phyloP scores from a whole-genome alignment of 1,140 invertebrate genomes.

The Bombus sibiricus region DNA sequence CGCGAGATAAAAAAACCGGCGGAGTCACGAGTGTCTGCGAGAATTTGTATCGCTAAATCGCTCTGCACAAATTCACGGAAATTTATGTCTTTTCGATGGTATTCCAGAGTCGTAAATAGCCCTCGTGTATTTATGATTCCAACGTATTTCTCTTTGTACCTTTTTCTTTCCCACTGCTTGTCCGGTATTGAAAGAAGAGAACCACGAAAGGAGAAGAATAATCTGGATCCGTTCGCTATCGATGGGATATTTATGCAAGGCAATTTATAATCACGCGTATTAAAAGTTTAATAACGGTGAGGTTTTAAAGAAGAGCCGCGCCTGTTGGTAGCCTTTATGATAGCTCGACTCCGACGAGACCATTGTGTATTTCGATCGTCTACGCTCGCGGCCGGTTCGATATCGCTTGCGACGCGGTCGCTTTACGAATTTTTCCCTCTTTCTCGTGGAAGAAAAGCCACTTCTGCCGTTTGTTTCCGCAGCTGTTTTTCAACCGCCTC shows the following conservation, averaged over 20 bases:
- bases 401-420: conserved; percentile 17
- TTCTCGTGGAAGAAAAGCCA: conserved; percentile 16
- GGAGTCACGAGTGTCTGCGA: not conserved
- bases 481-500: conserved; percentile 27
- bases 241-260: not conserved
- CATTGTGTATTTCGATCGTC: conserved; percentile 14
- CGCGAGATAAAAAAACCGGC: conserved; percentile 3
- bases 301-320: conserved; percentile 11
- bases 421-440: conserved; percentile 5
- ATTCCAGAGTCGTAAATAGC: not conserved
- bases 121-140: not conserved
- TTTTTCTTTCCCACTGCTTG: not conserved
- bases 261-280: conserved; percentile 23
- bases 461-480: conserved; percentile 40
- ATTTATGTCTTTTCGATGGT: not conserved
- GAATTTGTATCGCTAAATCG: conserved; percentile 52
- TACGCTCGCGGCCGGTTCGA: not conserved
- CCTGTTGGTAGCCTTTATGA: not conserved
- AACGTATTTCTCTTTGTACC: too few species aligned
- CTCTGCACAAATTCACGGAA: not conserved
- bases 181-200: not conserved
- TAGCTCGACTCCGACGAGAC: not conserved
- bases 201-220: not conserved
- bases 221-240: not conserved
- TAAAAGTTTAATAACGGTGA: conserved; percentile 60